These are phyloP conservation scores for Anodontia alba DNA, from an alignment of 2,888 invertebrate species.

Conservation along the genomic window DNA sequence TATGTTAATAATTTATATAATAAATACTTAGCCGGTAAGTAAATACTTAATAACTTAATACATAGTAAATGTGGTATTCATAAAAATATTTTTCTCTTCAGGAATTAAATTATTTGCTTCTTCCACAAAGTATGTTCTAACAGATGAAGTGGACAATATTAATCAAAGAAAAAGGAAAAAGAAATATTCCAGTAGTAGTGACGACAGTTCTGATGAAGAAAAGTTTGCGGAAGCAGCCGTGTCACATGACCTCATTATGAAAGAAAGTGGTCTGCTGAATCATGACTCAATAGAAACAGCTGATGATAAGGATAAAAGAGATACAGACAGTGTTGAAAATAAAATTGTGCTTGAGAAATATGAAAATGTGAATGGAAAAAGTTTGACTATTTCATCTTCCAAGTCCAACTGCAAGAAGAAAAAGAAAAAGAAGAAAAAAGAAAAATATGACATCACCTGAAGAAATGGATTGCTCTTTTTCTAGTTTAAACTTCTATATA, in stretches of 20 bases:
- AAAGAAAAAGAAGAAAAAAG: constrained; percentile 12
- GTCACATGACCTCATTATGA: constrained; percentile 69
- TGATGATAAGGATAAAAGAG: not conserved
- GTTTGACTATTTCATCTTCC: not conserved
- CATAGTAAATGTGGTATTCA: no score
- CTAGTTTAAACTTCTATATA: no score
- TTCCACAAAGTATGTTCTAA: constrained; percentile 25
- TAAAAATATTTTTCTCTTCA: constrained; percentile 34
- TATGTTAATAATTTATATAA: no score
- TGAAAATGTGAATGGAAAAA: not conserved
- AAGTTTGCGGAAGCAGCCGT: constrained; percentile 70
- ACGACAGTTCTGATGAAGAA: constrained; percentile 70
- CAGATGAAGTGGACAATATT: constrained; percentile 21
- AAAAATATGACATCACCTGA: not conserved
- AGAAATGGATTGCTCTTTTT: no score
- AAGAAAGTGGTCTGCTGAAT: constrained; percentile 53
- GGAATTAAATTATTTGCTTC: constrained; percentile 48
- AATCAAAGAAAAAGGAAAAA: constrained; percentile 17
- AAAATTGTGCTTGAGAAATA: not conserved
- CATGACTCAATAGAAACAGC: not conserved
- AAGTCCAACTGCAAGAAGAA: not conserved
- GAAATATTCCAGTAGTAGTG: constrained; percentile 41
- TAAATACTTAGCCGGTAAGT: no score
- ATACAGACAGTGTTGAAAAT: not conserved
- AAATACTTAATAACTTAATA: no score